A percentile compares a stretch with the other conserved stretches of the same genome.
These are phyloP conservation scores for Chaenocephalus aceratus DNA, from an alignment of 2,113 vertebrate genomes.

Conservation along the genomic window DNA sequence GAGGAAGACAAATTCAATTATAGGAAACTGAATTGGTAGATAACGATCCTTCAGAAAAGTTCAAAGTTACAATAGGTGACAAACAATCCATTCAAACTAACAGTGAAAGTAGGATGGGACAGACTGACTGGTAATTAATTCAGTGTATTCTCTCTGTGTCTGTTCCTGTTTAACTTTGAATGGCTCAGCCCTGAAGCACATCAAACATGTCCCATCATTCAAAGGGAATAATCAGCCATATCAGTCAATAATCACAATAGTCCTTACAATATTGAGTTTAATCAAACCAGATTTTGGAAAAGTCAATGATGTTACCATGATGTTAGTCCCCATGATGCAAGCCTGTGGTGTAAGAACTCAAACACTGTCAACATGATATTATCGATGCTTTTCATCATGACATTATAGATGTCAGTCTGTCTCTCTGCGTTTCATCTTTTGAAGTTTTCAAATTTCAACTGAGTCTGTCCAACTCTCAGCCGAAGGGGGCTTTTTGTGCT, in stretches of 20 bases:
- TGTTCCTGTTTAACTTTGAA: background rate
- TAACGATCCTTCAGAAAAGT: background rate
- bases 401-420: slow-evolving; percentile 20
- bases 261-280: background rate
- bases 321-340: slow-evolving; percentile 7
- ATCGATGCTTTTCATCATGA: slow-evolving; percentile 32
- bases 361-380: slow-evolving; percentile 17
- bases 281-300: slow-evolving; percentile 4
- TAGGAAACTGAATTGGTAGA: background rate
- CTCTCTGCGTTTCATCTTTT: slow-evolving; percentile 28
- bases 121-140: background rate
- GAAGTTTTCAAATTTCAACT: slow-evolving; percentile 17
- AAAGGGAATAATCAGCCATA: background rate
- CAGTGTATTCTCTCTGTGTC: background rate
- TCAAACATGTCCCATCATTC: background rate
- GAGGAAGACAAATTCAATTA: background rate
- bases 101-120: background rate
- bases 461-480: slow-evolving; percentile 11
- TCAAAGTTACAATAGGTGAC: background rate
- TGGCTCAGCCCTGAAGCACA: background rate
- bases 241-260: background rate
- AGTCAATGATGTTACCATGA: background rate
- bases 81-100: background rate
- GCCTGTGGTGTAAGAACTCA: slow-evolving; percentile 16
- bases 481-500: background rate